Conservation (phyloP, 2,888 invertebrate genomes). For the Ceraclea dissimilis region DNA sequence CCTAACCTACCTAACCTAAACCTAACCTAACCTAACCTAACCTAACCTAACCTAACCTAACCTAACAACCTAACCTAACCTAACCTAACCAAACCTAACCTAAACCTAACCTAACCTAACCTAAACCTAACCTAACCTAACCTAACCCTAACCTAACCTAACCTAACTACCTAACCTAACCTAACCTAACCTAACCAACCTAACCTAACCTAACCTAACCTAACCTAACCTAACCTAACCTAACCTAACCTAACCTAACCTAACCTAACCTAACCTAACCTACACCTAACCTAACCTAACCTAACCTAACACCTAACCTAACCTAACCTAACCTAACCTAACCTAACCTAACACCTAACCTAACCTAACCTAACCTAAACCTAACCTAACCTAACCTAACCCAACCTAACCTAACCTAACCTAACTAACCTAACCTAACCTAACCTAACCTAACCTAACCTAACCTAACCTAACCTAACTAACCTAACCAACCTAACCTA, state of each 20-base stretch:
- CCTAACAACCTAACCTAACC: constrained; percentile 19
- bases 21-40: constrained; percentile 21
- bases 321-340: constrained; percentile 8
- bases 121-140: constrained; percentile 19
- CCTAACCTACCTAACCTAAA: constrained; percentile 19
- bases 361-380: constrained; percentile 8
- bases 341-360: constrained; percentile 7
- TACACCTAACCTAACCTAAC: constrained; percentile 22
- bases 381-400: constrained; percentile 8
- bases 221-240: constrained; percentile 26
- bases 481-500: constrained; percentile 6
- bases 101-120: constrained; percentile 19
- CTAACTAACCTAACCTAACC: constrained; percentile 8
- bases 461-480: constrained; percentile 8
- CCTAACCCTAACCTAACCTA: constrained; percentile 23
- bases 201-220: constrained; percentile 23
- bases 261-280: constrained; percentile 24
- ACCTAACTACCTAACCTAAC: constrained; percentile 20
- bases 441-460: constrained; percentile 8
- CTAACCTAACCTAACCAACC: constrained; percentile 23
- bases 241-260: constrained; percentile 27
- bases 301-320: constrained; percentile 8
- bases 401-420: constrained; percentile 7
- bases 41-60: constrained; percentile 21
- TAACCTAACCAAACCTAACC: constrained; percentile 16